A percentile compares a stretch with the other conserved stretches of the same genome.
phyloP scores from a whole-genome alignment of 1,140 invertebrate species.

The Acyrthosiphon pisum region DNA sequence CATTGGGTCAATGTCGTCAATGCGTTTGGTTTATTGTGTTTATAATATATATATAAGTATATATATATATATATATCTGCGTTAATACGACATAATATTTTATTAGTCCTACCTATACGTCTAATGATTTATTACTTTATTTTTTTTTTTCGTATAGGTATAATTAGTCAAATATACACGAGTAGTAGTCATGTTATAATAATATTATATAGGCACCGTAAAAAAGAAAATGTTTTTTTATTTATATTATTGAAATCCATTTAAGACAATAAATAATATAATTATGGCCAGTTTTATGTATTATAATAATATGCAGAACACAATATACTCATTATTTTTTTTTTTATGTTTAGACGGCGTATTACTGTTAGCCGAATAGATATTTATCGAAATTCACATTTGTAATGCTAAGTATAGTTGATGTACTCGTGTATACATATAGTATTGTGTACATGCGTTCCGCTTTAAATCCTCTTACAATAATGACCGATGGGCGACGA shows the following conservation, averaged over 20 bases:
- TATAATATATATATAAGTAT: background rate
- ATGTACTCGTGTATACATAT: background rate
- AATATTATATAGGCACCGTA: background rate
- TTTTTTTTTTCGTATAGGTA: background rate
- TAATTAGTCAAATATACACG: background rate
- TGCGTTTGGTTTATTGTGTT: background rate
- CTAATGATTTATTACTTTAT: background rate
- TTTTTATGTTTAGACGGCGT: background rate
- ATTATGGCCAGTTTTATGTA: background rate
- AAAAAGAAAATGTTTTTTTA: background rate
- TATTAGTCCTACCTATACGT: background rate
- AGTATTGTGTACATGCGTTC: background rate
- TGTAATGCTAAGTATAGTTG: background rate
- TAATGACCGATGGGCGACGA: background rate
- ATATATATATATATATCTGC: background rate
- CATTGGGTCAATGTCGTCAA: slow-evolving; percentile 13
- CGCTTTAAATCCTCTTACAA: slow-evolving; percentile 22
- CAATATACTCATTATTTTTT: background rate
- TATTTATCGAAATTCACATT: background rate
- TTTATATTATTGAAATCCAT: background rate
- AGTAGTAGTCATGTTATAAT: too few species aligned
- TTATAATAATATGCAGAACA: background rate
- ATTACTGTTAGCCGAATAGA: background rate
- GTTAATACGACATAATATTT: background rate
- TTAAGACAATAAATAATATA: background rate